Base-by-base conservation (phyloP, 2,888 invertebrate genomes). In the Drosophila acutilabella region DNA sequence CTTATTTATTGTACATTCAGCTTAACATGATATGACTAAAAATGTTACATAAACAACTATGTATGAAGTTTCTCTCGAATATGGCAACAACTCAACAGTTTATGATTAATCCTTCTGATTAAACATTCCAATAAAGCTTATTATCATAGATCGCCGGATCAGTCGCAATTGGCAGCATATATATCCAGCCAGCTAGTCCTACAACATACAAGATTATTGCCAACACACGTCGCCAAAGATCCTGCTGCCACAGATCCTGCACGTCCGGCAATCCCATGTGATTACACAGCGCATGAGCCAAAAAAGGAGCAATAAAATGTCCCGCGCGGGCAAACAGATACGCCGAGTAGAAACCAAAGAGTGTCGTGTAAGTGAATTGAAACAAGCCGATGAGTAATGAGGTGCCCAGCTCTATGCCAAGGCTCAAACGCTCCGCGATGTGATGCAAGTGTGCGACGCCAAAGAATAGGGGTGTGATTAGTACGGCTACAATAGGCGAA, bases 181-280 rank as follows among this genome's bases (percentile, higher is more conserved):
- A 92, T 80, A 95, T 95, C 98, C 98, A 98, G 0, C 94, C 90
- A 8, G 94, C 89, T 4, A 98, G 93, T 8, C 98, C 98, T 6
- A 95, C 80, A 4, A 97, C 91, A 91, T 96, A 98, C 61, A 96
- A 93, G 45, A 93, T 91, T 26, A 95, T 93, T 2, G 97, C 94
- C 23, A 95, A 91, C 13, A 94, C 91, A 77, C 96, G 94, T 80
- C 95, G 94, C 5, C 94, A 93, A 66, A 93, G 64, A 57, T 88
- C 85, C 53, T 92, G 95, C 20, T 94, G 94, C 66, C 94, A 90
- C 4, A 96, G 93, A 90, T 96, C 97, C 3, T 94, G 93, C 74
- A 98, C 94, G 91, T 98, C 97, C 0, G 98, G 98, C 90, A 98
- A 96, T 7, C 98, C 98, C 97, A 99, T 98, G 92, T 97, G 97